These are phyloP conservation scores for Nysson spinosus DNA, from an alignment of 2,888 invertebrate genomes.

Conservation along the genomic window DNA sequence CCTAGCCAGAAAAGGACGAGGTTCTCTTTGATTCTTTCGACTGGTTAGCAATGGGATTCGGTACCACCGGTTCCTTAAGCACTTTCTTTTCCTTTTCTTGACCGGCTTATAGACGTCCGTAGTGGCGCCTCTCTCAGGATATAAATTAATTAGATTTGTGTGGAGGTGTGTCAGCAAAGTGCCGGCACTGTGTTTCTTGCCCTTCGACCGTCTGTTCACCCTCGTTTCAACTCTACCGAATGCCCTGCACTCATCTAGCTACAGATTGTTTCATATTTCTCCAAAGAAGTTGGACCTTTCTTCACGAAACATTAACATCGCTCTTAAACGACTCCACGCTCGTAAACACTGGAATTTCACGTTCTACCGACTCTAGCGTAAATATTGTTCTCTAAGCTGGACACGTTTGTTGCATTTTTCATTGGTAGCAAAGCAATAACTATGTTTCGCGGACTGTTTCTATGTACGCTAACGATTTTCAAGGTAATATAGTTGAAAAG, in stretches of 20 bases:
- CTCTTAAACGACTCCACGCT: background rate
- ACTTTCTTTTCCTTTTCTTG: conserved; percentile 35
- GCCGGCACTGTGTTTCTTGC: conserved; percentile 62
- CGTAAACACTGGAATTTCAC: no score
- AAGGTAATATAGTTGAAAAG: no score
- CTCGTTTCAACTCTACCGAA: conserved; percentile 48
- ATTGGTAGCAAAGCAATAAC: no score
- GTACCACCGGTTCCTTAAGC: conserved; percentile 10
- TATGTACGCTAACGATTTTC: no score
- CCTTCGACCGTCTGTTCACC: conserved; percentile 48
- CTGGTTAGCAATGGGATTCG: conserved; percentile 14
- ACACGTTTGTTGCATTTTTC: no score
- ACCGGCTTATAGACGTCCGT: conserved; percentile 46
- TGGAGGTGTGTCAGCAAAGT: conserved; percentile 73
- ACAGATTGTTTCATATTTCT: conserved; percentile 54
- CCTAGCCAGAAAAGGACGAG: conserved; percentile 1
- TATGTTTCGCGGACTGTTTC: no score
- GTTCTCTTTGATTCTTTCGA: conserved; percentile 16
- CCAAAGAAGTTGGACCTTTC: background rate
- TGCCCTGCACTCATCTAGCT: conserved; percentile 39
- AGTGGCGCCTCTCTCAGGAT: conserved; percentile 73
- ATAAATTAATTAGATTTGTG: conserved; percentile 78
- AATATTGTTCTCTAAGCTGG: no score
- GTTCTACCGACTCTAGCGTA: no score
- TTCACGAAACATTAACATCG: no score